Conservation (phyloP, 2,113 vertebrate species). For the Aldabrachelys gigantea region DNA sequence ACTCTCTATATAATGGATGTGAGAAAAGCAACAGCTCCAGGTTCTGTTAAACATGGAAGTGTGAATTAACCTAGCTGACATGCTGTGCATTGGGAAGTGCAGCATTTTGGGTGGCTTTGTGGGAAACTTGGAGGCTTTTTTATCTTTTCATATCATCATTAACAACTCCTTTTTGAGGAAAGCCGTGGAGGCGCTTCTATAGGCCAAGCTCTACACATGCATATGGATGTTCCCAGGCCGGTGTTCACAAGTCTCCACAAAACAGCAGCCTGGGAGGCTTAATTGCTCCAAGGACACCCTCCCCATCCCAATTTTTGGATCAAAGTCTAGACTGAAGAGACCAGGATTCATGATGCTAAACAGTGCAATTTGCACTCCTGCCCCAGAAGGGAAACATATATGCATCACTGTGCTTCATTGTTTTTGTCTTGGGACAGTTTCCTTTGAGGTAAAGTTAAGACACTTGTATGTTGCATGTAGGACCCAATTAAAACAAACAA, state of each 20-base stretch:
- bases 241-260: background rate
- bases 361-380: no score
- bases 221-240: background rate
- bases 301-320: background rate
- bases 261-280: background rate
- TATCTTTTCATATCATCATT: accelerated
- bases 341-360: background rate
- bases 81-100: background rate
- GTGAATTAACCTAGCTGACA: background rate
- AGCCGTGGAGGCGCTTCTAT: accelerated
- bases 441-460: background rate
- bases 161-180: background rate
- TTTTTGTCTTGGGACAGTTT: background rate
- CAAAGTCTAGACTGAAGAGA: background rate
- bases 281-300: background rate
- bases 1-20: background rate
- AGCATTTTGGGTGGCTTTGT: background rate
- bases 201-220: background rate
- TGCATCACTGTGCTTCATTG: background rate
- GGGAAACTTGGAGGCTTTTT: background rate
- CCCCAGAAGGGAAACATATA: background rate
- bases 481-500: background rate
- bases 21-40: background rate
- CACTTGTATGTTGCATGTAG: background rate
- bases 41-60: background rate